Conservation (phyloP, 2,888 invertebrate genomes). For the Drosophila hawaiiensis region DNA sequence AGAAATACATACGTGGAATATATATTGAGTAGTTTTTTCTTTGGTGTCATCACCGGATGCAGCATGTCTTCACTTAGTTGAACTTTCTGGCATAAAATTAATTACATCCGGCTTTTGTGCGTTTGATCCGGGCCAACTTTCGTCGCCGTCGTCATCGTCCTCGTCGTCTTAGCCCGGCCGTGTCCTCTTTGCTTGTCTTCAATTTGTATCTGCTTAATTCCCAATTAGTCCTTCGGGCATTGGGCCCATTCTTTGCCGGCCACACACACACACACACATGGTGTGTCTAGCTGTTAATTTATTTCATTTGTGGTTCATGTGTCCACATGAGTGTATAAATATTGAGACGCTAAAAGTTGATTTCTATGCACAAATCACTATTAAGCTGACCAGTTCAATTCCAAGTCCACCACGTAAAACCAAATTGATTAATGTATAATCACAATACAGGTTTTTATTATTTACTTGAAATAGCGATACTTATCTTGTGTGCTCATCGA, state of each 20-base stretch:
- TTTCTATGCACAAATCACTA: neutral
- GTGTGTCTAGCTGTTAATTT: slow-evolving; percentile 34
- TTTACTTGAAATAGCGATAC: neutral
- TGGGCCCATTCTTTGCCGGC: slow-evolving; percentile 4
- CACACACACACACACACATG: neutral
- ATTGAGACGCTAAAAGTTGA: neutral
- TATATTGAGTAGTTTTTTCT: slow-evolving; percentile 1
- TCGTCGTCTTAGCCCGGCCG: neutral
- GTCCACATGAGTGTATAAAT: neutral
- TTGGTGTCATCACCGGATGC: slow-evolving; percentile 61
- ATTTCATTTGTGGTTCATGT: slow-evolving; percentile 14
- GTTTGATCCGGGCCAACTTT: slow-evolving; percentile 53
- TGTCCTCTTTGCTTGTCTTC: slow-evolving; percentile 29
- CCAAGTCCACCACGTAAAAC: neutral
- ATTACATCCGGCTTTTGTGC: slow-evolving; percentile 72
- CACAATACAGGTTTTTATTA: neutral
- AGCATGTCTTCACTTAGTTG: slow-evolving; percentile 51
- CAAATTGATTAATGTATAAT: neutral
- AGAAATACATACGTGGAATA: slow-evolving; percentile 2
- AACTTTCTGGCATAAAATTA: slow-evolving; percentile 58
- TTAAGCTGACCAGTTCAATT: neutral
- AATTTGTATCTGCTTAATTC: slow-evolving; percentile 72
- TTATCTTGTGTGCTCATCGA: neutral
- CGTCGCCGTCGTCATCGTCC: neutral
- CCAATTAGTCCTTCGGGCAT: slow-evolving; percentile 66